Conservation (phyloP, 2,113 vertebrate genomes). For the Chaetodon auriga region DNA sequence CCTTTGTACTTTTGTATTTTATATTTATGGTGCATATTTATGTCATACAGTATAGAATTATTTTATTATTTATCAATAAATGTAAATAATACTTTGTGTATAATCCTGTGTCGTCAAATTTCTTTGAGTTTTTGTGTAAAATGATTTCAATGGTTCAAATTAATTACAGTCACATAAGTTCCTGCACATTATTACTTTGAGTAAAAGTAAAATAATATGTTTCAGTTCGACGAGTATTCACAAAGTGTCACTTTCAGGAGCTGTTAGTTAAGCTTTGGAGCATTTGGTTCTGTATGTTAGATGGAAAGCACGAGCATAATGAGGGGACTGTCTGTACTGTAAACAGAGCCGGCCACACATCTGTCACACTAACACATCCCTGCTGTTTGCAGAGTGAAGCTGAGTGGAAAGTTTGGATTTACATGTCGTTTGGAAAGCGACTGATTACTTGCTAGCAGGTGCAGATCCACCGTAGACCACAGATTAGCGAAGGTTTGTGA, state of each 20-base stretch:
- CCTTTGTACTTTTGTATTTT: conserved; percentile 52
- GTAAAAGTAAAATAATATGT: not conserved
- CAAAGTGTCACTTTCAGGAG: not conserved
- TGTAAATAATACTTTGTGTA: conserved; percentile 31
- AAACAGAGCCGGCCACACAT: conserved; percentile 70
- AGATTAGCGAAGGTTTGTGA: not conserved
- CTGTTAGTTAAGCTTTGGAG: not conserved
- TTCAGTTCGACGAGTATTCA: not conserved
- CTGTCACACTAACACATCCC: conserved; percentile 61
- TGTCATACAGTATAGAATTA: conserved; percentile 8
- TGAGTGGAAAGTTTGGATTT: conserved; percentile 72
- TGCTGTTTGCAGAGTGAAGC: conserved; percentile 61
- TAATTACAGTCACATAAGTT: not conserved
- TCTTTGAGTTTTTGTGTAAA: conserved; percentile 3
- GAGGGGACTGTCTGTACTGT: conserved; percentile 60
- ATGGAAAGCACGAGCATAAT: conserved; percentile 38
- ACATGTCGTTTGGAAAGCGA: conserved; percentile 36
- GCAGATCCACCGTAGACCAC: not conserved
- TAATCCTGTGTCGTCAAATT: conserved; percentile 16
- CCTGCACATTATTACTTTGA: not conserved
- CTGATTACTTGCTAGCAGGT: conserved; percentile 18
- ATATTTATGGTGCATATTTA: conserved; percentile 55
- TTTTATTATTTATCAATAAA: conserved; percentile 72
- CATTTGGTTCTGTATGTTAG: conserved; percentile 8
- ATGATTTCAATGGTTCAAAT: not conserved